Evolutionary conservation across 1,140 invertebrate genomes (phyloP).

Genomic region (Dreissena rostriformis): DNA sequence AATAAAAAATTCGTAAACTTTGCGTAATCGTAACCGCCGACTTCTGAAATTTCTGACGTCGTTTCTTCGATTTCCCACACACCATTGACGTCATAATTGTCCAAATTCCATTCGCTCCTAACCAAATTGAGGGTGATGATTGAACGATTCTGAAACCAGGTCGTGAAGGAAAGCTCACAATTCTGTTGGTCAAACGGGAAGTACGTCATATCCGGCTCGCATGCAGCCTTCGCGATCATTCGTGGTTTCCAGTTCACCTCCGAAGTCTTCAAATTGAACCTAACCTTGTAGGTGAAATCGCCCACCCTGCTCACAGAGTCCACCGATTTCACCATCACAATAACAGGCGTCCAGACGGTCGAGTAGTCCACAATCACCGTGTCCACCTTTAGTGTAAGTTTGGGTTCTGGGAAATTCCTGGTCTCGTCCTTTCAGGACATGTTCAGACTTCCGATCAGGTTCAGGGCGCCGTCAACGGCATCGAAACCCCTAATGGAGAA

Average conservation of each 20-base stretch:
- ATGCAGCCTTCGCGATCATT: constrained; percentile 12
- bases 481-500: constrained; percentile 35
- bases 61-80: constrained; percentile 39
- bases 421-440: constrained; percentile 30
- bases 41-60: not conserved
- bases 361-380: not conserved
- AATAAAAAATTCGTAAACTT: constrained; percentile 42
- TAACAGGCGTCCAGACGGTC: constrained; percentile 40
- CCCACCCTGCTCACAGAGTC: constrained; percentile 27
- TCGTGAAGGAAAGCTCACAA: constrained; percentile 17
- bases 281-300: constrained; percentile 30
- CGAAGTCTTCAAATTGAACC: constrained; percentile 1
- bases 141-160: constrained; percentile 8
- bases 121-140: not conserved
- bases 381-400: not conserved
- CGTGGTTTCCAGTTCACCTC: constrained; percentile 35
- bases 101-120: constrained; percentile 15
- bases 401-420: no score
- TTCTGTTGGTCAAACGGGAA: constrained; percentile 49
- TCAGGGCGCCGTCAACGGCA: constrained; percentile 25
- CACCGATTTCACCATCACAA: constrained; percentile 37
- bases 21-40: constrained; percentile 30
- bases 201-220: constrained; percentile 48
- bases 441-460: constrained; percentile 25
- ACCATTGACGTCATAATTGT: constrained; percentile 14